Base-by-base conservation (phyloP, 2,113 vertebrate genomes). In the Sylvicapra grimmia region DNA sequence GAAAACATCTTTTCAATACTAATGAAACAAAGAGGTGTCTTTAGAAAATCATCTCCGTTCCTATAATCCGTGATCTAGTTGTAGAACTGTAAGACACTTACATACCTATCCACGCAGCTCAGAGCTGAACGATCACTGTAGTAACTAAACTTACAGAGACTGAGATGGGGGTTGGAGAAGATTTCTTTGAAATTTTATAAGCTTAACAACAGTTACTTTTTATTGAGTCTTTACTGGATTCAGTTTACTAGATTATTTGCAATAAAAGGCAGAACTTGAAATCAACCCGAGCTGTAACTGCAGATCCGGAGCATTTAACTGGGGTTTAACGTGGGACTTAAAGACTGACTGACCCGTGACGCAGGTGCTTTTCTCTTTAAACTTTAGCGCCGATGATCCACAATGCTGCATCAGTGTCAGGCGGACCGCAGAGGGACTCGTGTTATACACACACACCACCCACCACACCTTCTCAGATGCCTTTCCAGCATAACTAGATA, bases 1-100 rank as follows among this genome's bases (percentile, higher is more conserved):
- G 54, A 94, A 96, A 86, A 72, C 19, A 68, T 79, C n/a, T 84
- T 77, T 97, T 75, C 23, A 89, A 33, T 68, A 87, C 65, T 77
- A 83, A 92, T 36, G 63, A 88, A 68, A 92, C 27, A 51, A 1
- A 77, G 16, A 88, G 31, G 6, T 8, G 77, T 15, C 6, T 94
- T 49, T 59, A 96, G 72, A 89, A 97, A 97, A 89, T 68, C 0
- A 63, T 47, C 40, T 84, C 16, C 19, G n/a, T 49, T 44, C 61
- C 82, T 72, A 58, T 61, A 53, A 23, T 82, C 51, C 40, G 27
- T 44, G 10, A 65, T 31, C 19, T 44, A 49, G 29, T 1, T 53
- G 3, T 44, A 54, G 14, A 27, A 79, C 53, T 0, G 0, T 72
- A 58, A 86, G 51, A 49, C 18, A 54, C n/a, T 85, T 53, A 40